Base-by-base conservation (phyloP, 2,113 vertebrate genomes). In the Gavia stellata region DNA sequence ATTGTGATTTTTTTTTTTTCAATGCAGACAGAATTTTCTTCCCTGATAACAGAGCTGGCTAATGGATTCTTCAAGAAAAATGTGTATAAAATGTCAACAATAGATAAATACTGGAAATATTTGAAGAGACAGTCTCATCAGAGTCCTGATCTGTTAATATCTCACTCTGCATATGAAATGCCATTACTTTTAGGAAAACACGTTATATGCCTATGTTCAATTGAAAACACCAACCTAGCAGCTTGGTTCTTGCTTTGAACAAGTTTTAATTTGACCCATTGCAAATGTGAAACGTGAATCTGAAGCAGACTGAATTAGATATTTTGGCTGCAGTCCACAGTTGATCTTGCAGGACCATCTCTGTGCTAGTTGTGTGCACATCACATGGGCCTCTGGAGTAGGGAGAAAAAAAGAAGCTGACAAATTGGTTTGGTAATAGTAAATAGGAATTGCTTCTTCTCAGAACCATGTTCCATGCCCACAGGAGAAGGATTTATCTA, bases 21-120 rank as follows among this genome's bases (percentile, higher is more conserved):
- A 94, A 94, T 74, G 33, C 55, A 47, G 47, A 94, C 72, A 92
- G 52, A 92, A 15, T 90, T 59, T 58, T 78, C 94, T 62, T 19
- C 6, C 12, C 73, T 83, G 75, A 91, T 95, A 94, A 89, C 17
- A 63, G 72, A 74, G 31, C 29, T 86, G 40, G 29, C 49, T 95
- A 96, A 96, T 95, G 62, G 75, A 92, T 96, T 97, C 96, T 96
- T 77, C 40, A 86, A 97, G 73, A 89, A 90, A 94, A 73, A 95
- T 83, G 34, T 38, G n/a, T 80, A 50, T 90, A 94, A 97, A 97
- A 89, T 95, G 47, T 95, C 83, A 96, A 91, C 59, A 95, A 55
- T 34, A 92, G 75, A 95, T 81, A 96, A 96, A 96, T 88, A 93
- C 13, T 93, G 47, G 81, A 94, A 92, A 94, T 88, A 97, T 71